Evolutionary conservation across 2,797 vertebrate species (phyloP), one percentile per base, ranked within the genome.

Genomic region (Sebastes matsubarae): DNA sequence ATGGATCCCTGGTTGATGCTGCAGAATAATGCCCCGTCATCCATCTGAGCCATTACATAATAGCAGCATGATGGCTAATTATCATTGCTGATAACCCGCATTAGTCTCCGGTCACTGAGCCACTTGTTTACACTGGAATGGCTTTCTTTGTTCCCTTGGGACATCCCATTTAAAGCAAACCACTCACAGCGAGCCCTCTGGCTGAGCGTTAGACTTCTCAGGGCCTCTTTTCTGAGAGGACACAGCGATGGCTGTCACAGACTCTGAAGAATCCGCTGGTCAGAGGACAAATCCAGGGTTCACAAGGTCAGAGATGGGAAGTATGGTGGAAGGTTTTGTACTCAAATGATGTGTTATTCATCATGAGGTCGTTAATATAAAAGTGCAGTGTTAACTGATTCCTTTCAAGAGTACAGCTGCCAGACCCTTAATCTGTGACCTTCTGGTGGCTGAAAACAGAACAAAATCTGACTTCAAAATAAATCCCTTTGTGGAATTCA

Each of bases 71-170:
- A 87, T 73, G 75, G 78, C 79, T 68, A 78, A 85, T 90, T 81
- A 83, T 74, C 85, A 80, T 77, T 65, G 74, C 46, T 12, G 58
- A 84, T 83, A 84, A 77, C 77, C 75, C 78, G 75, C 84, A 86
- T 91, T 89, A 88, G 85, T 87, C 72, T 78, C 55, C 36, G 79
- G 86, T 88, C 89, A 81, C 77, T 82, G 68, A 86, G 66, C 68
- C 66, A 69, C 75, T 85, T 80, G 71, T 77, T 88, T 86, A 38
- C 72, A 73, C 34, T 76, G 78, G 59, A 80, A 71, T 22, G 70
- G 54, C 75, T 75, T 61, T 68, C 63, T 79, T 84, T 83, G 70
- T 84, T 16, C 83, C 52, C 38, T 32, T 25, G 58, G 73, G 77
- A 73, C 75, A 25, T 82, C 60, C 46, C 79, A 71, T 83, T 77